Conservation (phyloP, 1,140 invertebrate genomes). For the Chionoecetes opilio region DNA sequence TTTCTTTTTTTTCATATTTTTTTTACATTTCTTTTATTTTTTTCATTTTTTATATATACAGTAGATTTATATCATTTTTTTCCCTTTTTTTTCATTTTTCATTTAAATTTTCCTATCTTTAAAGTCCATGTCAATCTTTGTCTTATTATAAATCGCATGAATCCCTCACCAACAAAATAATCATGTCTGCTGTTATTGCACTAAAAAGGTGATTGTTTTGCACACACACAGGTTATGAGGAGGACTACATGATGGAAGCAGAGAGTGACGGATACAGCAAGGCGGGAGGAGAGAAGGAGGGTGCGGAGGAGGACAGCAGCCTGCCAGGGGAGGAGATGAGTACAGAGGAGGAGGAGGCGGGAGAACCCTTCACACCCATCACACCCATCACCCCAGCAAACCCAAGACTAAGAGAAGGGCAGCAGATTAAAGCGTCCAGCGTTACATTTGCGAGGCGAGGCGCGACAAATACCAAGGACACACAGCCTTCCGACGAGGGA, state of each 20-base stretch:
- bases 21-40: no score
- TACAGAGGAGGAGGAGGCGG: not conserved
- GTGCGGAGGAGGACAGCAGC: not conserved
- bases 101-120: no score
- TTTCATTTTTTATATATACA: no score
- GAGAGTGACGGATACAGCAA: slow-evolving; percentile 50
- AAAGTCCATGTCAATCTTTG: no score
- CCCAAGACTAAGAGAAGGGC: not conserved
- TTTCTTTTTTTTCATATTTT: no score
- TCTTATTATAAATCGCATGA: no score
- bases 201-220: not conserved
- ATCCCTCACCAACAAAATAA: no score
- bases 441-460: not conserved
- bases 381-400: not conserved
- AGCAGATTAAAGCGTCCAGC: not conserved
- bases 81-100: no score
- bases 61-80: no score
- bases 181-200: no score
- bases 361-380: no score
- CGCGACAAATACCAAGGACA: not conserved
- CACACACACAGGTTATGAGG: slow-evolving; percentile 65
- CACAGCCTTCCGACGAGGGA: slow-evolving; percentile 49
- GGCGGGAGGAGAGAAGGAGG: not conserved
- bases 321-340: not conserved
- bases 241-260: slow-evolving; percentile 70